phyloP scores from a whole-genome alignment of 2,888 invertebrate genomes.

The Ophioninae sp. region DNA sequence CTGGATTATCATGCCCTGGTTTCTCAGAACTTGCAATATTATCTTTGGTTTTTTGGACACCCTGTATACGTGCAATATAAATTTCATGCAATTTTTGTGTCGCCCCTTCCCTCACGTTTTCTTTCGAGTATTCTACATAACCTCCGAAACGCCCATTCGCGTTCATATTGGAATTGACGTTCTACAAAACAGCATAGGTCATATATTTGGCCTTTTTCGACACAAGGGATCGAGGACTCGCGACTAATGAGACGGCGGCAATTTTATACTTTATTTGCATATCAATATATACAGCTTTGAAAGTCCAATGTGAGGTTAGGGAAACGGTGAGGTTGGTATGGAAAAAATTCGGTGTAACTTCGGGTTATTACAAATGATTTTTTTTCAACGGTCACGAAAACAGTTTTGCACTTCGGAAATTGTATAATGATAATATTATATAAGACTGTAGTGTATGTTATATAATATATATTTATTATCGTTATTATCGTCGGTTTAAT shows the following conservation, averaged over 20 bases:
- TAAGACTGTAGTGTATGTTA: background rate
- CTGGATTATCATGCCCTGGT: no score
- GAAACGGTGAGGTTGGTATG: background rate
- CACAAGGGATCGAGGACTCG: background rate
- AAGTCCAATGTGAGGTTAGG: background rate
- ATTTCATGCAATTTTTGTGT: conserved; percentile 2
- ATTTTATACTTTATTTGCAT: conserved; percentile 19
- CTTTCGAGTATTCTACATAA: background rate
- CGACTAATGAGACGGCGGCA: background rate
- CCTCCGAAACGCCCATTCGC: background rate
- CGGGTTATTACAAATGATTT: background rate
- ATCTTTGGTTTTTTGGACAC: no score
- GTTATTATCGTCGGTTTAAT: background rate
- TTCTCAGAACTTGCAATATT: no score
- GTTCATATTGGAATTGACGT: conserved; percentile 2
- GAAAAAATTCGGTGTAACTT: background rate
- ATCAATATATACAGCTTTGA: background rate
- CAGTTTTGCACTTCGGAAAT: background rate
- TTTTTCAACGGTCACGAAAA: background rate
- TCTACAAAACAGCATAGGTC: background rate
- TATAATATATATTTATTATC: background rate
- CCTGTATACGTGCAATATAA: background rate
- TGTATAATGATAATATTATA: background rate
- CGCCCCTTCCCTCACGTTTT: background rate
- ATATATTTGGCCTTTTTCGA: conserved; percentile 15